phyloP scores from a whole-genome alignment of 1,140 invertebrate species.

The Drosophila orena region DNA sequence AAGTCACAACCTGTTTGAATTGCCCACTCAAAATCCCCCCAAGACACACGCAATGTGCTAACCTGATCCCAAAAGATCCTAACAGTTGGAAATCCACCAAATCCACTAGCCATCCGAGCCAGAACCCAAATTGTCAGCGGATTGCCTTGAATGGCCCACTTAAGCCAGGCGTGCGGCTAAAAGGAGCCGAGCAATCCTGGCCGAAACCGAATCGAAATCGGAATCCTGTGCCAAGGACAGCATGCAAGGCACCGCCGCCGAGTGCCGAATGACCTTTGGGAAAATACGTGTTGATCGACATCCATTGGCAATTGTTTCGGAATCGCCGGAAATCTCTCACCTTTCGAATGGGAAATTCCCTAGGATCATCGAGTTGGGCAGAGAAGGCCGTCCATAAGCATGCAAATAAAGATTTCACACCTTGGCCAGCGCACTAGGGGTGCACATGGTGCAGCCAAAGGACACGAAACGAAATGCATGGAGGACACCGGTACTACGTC shows the following conservation, averaged over 20 bases:
- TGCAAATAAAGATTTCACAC: slow-evolving; percentile 84
- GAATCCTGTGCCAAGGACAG: slow-evolving; percentile 51
- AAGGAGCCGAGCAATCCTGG: not conserved
- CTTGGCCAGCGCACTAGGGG: slow-evolving; percentile 35
- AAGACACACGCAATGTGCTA: not conserved
- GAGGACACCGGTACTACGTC: slow-evolving; percentile 38
- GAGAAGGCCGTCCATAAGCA: slow-evolving; percentile 54
- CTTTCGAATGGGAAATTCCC: slow-evolving; percentile 79
- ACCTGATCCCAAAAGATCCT: not conserved
- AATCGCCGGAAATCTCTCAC: slow-evolving; percentile 62
- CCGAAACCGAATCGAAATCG: not conserved
- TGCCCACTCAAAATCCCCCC: not conserved
- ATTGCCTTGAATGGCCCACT: slow-evolving; percentile 31
- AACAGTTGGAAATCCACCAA: not conserved
- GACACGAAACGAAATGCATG: not conserved
- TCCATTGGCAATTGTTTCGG: slow-evolving; percentile 33
- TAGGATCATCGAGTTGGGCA: slow-evolving; percentile 28
- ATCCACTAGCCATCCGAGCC: too few relatives aligned
- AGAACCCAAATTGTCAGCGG: slow-evolving; percentile 5
- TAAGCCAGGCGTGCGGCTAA: slow-evolving; percentile 44
- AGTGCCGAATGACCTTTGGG: slow-evolving; percentile 64
- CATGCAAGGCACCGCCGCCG: not conserved
- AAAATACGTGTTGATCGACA: slow-evolving; percentile 60
- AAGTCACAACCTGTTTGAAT: not conserved
- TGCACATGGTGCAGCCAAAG: not conserved